phyloP scores from a whole-genome alignment of 2,888 invertebrate genomes.

The Bombylius major region DNA sequence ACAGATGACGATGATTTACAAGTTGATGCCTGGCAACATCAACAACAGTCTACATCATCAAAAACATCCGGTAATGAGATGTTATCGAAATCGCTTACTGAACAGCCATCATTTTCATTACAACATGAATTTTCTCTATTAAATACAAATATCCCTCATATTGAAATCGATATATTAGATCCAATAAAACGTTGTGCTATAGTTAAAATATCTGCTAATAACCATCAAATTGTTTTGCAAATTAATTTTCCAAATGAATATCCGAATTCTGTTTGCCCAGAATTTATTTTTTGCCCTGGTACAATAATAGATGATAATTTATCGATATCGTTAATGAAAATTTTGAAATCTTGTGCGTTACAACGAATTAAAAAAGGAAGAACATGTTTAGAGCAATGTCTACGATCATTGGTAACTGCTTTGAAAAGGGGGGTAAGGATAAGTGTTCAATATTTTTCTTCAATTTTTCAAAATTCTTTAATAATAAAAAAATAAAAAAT shows the following conservation, averaged over 20 bases:
- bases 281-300: conserved; percentile 53
- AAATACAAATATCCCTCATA: conserved; percentile 61
- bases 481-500: not conserved
- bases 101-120: conserved; percentile 36
- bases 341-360: conserved; percentile 65
- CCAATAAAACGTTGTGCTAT: conserved; percentile 41
- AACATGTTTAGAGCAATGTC: conserved; percentile 77
- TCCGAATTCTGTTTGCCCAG: conserved; percentile 52
- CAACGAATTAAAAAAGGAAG: conserved; percentile 74
- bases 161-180: conserved; percentile 45
- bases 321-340: conserved; percentile 63
- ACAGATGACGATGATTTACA: conserved; percentile 34
- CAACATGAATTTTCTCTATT: conserved; percentile 65
- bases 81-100: conserved; percentile 2
- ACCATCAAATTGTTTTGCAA: conserved; percentile 41
- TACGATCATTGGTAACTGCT: conserved; percentile 54
- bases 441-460: conserved; percentile 7
- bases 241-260: conserved; percentile 61
- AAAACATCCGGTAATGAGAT: not conserved
- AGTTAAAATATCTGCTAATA: conserved; percentile 31
- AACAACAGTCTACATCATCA: not conserved
- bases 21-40: not conserved
- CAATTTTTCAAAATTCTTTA: not conserved
- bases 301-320: conserved; percentile 57
- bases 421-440: conserved; percentile 38